Conservation (phyloP, 2,797 vertebrate genomes). For the Nasua narica region DNA sequence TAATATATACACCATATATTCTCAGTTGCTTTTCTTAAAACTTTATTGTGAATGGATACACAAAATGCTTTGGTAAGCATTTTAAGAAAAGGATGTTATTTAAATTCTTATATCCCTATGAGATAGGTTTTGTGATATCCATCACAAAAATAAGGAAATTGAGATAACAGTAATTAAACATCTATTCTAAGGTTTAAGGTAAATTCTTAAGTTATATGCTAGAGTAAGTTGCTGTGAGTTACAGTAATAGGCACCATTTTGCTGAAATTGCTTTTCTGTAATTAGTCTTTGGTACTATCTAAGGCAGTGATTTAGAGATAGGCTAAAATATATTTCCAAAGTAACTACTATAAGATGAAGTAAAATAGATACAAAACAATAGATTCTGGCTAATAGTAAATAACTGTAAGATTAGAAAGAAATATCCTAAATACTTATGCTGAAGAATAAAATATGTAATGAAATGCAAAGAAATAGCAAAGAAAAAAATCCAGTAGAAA, state of each 20-base stretch:
- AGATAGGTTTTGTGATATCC: background rate
- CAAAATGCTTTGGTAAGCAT: background rate
- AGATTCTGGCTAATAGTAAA: background rate
- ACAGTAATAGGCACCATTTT: background rate
- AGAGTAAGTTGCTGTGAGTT: background rate
- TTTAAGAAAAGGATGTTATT: background rate
- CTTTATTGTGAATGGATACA: background rate
- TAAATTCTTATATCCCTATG: background rate
- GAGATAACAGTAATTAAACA: background rate
- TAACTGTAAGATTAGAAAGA: background rate
- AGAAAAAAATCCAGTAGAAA: background rate
- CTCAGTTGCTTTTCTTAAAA: background rate
- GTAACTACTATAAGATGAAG: background rate
- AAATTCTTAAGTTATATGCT: background rate
- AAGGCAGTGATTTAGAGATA: background rate
- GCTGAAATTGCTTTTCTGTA: background rate
- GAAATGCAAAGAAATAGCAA: background rate
- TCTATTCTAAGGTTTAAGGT: background rate
- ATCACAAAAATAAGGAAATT: background rate
- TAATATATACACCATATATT: background rate
- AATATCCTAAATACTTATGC: background rate
- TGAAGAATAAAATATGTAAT: background rate
- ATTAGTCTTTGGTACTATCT: background rate
- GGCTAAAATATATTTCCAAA: slow-evolving; percentile 4
- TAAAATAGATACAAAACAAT: background rate